Conservation (phyloP, 1,140 invertebrate genomes). For the Drosophila pseudoobscura region DNA sequence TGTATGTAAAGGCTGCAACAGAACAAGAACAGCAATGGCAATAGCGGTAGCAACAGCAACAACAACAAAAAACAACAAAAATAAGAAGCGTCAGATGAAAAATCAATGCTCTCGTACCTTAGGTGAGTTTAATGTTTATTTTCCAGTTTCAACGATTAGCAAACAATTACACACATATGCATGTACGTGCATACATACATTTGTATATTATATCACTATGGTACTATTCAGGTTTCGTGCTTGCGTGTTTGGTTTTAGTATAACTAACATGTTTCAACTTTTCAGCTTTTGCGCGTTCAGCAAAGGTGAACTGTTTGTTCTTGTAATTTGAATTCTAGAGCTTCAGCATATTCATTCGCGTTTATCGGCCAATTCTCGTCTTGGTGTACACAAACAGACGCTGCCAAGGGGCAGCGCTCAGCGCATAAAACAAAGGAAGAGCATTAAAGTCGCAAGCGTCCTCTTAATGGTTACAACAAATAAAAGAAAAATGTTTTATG, state of each 20-base stretch:
- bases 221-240: conserved; percentile 40
- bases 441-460: too few relatives aligned
- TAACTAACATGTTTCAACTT: conserved; percentile 19
- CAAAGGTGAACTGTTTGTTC: conserved; percentile 23
- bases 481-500: too few relatives aligned
- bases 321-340: conserved; percentile 16
- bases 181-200: conserved; percentile 1
- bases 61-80: too few relatives aligned
- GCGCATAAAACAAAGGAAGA: too few relatives aligned
- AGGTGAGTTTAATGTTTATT: conserved; percentile 18
- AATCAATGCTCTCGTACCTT: conserved; percentile 39
- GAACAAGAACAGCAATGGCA: conserved; percentile 3
- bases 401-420: conserved; percentile 8
- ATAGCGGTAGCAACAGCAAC: conserved; percentile 1
- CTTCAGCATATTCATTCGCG: conserved; percentile 21
- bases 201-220: conserved; percentile 44
- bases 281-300: conserved; percentile 26
- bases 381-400: background rate
- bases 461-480: too few relatives aligned
- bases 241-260: conserved; percentile 20
- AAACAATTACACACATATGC: conserved; percentile 14
- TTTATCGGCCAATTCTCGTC: background rate
- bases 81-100: conserved; percentile 30
- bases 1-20: conserved; percentile 40
- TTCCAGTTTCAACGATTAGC: background rate